phyloP scores from a whole-genome alignment of 2,797 vertebrate species.

The Parotocinclus haroldoi region DNA sequence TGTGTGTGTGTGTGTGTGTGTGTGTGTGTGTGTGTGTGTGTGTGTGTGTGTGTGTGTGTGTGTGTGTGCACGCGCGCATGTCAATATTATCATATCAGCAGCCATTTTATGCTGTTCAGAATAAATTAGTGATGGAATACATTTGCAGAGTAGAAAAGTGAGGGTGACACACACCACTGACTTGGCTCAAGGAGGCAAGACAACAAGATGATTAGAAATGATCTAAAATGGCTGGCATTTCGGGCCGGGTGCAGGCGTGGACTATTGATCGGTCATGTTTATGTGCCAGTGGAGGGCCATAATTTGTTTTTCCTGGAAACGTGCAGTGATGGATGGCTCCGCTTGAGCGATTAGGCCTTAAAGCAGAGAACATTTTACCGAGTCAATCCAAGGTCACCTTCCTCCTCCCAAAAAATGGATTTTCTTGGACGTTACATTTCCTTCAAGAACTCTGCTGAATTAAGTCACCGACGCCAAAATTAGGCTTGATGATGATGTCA shows the following conservation, averaged over 20 bases:
- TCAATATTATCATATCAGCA: neutral
- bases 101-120: neutral
- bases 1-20: too few species aligned
- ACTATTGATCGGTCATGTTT: constrained; percentile 53
- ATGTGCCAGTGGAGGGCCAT: constrained; percentile 48
- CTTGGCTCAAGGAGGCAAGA: constrained; percentile 40
- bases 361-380: constrained; percentile 48
- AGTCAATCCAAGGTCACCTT: constrained; percentile 56
- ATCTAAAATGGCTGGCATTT: constrained; percentile 49
- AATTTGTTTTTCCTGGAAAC: constrained; percentile 54
- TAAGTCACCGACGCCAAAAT: constrained; percentile 36
- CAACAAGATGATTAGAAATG: constrained; percentile 48
- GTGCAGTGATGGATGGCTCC: constrained; percentile 54
- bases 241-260: constrained; percentile 33
- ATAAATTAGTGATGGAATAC: constrained; percentile 3
- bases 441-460: constrained; percentile 48
- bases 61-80: neutral
- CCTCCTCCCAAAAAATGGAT: constrained; percentile 43
- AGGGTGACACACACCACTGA: constrained; percentile 23
- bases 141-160: neutral
- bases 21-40: neutral
- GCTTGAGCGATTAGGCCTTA: constrained; percentile 46
- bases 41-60: neutral
- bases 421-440: constrained; percentile 46
- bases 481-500: constrained; percentile 44